Conservation (phyloP, 2,888 invertebrate genomes). For the Petrolisthes manimaculis region DNA sequence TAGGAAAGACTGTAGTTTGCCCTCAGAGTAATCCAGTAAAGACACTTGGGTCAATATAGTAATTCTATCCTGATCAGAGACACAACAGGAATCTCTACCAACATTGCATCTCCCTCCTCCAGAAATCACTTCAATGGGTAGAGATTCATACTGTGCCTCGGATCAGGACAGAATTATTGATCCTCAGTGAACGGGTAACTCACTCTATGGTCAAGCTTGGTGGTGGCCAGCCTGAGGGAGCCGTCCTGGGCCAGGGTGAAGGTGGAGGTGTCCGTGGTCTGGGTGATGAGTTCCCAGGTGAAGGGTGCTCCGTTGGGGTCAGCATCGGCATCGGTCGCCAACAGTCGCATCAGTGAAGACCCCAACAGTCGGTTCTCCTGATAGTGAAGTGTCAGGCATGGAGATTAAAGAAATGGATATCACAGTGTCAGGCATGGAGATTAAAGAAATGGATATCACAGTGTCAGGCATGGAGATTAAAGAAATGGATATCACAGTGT, state of each 20-base stretch:
- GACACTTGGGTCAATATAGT: neutral
- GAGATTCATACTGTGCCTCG: too few relatives aligned
- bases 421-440: too few relatives aligned
- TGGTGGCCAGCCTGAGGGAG: conserved; percentile 59
- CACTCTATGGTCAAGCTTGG: conserved; percentile 48
- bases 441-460: too few relatives aligned
- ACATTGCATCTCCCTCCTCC: neutral
- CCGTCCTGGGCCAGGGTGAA: conserved; percentile 65
- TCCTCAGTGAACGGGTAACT: neutral
- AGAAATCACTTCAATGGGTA: neutral
- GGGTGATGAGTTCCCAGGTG: conserved; percentile 74
- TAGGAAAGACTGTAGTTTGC: too few relatives aligned
- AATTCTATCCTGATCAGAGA: too few relatives aligned
- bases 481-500: too few relatives aligned
- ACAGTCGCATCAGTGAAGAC: conserved; percentile 45
- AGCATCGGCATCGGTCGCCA: conserved; percentile 77
- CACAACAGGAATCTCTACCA: too few relatives aligned
- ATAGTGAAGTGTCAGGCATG: neutral
- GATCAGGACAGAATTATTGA: too few relatives aligned
- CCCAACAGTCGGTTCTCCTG: conserved; percentile 57
- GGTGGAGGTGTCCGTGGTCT: conserved; percentile 78
- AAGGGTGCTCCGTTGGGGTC: conserved; percentile 78
- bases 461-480: too few relatives aligned
- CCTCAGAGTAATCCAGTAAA: neutral
- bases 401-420: too few relatives aligned